Evolutionary conservation across 2,888 invertebrate species (phyloP).

Genomic region (Cantharis rufa): DNA sequence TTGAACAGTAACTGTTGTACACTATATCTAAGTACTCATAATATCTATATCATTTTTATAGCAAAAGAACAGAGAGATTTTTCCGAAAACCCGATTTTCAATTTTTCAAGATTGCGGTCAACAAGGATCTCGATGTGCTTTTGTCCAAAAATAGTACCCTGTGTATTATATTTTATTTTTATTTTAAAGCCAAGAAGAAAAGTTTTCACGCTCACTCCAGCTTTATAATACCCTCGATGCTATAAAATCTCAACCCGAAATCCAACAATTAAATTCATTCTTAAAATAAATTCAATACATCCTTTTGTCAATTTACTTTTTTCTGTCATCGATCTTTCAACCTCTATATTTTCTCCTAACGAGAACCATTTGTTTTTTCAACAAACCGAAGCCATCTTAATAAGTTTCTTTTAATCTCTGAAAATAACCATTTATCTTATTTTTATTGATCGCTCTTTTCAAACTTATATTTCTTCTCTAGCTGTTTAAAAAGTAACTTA

Average conservation of each 20-base stretch:
- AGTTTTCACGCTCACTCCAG: background rate
- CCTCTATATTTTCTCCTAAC: background rate
- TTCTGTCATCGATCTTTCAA: background rate
- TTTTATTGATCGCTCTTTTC: background rate
- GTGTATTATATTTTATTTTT: background rate
- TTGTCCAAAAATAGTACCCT: background rate
- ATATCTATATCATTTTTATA: background rate
- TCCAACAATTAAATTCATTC: background rate
- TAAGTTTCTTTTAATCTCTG: background rate
- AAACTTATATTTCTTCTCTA: background rate
- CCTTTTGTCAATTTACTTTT: background rate
- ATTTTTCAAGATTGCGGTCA: background rate
- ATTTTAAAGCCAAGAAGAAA: background rate
- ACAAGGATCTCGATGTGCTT: background rate
- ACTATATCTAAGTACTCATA: too few relatives aligned
- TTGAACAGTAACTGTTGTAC: too few relatives aligned
- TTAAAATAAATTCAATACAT: background rate
- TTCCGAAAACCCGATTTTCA: background rate
- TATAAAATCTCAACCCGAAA: background rate
- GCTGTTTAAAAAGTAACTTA: background rate
- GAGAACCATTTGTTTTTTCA: background rate
- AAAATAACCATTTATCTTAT: background rate
- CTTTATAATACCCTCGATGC: background rate
- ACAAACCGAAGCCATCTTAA: background rate
- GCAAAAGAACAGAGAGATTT: background rate